These are phyloP conservation scores for Acrobasis repandana DNA, from an alignment of 2,888 invertebrate species.

Conservation along the genomic window DNA sequence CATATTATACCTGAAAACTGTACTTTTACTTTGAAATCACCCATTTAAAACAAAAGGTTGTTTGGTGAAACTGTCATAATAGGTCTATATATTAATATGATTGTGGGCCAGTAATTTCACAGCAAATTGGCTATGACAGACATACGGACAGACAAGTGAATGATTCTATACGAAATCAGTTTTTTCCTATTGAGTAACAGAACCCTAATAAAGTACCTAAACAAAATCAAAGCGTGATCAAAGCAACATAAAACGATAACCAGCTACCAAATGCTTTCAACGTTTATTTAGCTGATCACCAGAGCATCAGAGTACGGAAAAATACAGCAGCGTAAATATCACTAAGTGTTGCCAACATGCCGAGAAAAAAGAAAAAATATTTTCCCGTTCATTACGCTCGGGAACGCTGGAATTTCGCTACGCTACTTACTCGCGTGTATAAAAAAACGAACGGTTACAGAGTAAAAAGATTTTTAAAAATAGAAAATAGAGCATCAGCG, in stretches of 20 bases:
- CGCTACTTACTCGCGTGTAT: constrained; percentile 36
- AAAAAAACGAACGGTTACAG: constrained; percentile 23
- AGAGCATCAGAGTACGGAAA: background rate
- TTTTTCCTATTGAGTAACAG: too few relatives aligned
- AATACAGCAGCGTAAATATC: constrained; percentile 19
- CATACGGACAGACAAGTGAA: too few relatives aligned
- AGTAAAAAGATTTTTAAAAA: constrained; percentile 20
- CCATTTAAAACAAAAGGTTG: too few relatives aligned
- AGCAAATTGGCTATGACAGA: too few relatives aligned
- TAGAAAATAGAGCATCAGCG: constrained; percentile 14
- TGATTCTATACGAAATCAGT: too few relatives aligned
- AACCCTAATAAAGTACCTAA: too few relatives aligned
- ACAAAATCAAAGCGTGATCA: background rate
- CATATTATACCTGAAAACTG: too few relatives aligned
- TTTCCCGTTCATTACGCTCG: constrained; percentile 44
- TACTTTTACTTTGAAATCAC: too few relatives aligned
- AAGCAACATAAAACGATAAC: background rate
- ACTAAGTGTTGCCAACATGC: constrained; percentile 37
- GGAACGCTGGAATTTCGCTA: constrained; percentile 41
- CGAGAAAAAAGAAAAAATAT: constrained; percentile 40
- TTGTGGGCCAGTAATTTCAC: too few relatives aligned
- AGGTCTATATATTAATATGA: too few relatives aligned
- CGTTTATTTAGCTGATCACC: background rate
- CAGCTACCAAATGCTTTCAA: background rate
- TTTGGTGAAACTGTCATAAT: too few relatives aligned